A percentile compares a stretch with the other conserved stretches of the same genome.
These are phyloP conservation scores for Myripristis murdjan DNA, from an alignment of 2,797 vertebrate species.

Conservation along the genomic window DNA sequence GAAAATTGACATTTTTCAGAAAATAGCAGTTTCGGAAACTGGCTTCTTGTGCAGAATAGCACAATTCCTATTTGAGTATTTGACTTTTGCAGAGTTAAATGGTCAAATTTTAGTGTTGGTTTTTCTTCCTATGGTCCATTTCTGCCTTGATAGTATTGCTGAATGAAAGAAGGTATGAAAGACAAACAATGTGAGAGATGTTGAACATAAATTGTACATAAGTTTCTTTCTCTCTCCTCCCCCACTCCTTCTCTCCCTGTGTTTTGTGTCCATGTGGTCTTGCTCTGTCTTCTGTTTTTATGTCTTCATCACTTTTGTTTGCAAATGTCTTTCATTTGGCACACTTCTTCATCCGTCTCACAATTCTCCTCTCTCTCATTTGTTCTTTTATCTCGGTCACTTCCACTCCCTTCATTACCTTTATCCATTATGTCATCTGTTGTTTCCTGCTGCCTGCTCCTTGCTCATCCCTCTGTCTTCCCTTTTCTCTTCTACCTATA, in stretches of 20 bases:
- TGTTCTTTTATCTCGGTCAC: too few relatives aligned
- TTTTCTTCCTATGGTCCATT: slow-evolving; percentile 6
- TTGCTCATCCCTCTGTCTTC: neutral
- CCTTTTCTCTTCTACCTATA: neutral
- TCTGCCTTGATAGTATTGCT: slow-evolving; percentile 18
- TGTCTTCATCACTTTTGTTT: neutral
- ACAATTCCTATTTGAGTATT: neutral
- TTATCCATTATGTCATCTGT: neutral
- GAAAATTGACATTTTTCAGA: too few relatives aligned
- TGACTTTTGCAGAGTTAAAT: neutral
- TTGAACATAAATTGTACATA: slow-evolving; percentile 60
- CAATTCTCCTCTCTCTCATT: too few relatives aligned
- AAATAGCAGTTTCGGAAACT: too few relatives aligned
- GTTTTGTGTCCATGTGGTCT: slow-evolving; percentile 15
- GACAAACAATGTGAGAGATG: slow-evolving; percentile 50
- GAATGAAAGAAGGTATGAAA: slow-evolving; percentile 53
- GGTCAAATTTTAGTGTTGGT: neutral
- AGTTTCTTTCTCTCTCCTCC: slow-evolving; percentile 48
- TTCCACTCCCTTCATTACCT: too few relatives aligned
- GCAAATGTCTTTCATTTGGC: neutral
- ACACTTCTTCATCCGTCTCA: neutral
- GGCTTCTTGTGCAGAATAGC: neutral
- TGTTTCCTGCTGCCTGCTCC: neutral
- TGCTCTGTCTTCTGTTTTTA: neutral
- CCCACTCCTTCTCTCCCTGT: slow-evolving; percentile 11